Conservation (phyloP, 2,797 vertebrate species). For the Hemitrygon akajei region DNA sequence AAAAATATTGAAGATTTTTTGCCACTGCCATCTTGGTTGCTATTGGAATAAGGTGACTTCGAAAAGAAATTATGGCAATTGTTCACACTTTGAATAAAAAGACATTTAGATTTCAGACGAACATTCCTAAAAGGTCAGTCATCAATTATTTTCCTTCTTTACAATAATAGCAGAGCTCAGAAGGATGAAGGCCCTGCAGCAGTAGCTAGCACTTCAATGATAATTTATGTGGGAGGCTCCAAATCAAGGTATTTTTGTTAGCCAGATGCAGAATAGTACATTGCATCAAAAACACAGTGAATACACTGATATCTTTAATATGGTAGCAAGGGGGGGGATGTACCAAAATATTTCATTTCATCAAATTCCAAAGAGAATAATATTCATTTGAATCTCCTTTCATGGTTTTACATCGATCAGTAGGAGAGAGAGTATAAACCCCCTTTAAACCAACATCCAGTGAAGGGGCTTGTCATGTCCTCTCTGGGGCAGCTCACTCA, state of each 20-base stretch:
- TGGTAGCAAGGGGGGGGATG: not conserved
- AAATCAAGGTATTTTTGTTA: not conserved
- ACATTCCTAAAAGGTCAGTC: constrained; percentile 33
- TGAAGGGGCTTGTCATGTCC: too few species aligned
- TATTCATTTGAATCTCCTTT: not conserved
- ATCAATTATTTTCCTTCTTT: constrained; percentile 34
- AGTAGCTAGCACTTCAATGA: not conserved
- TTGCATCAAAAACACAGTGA: not conserved
- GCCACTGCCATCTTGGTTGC: constrained; percentile 31
- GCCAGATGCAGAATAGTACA: not conserved
- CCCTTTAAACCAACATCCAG: too few species aligned
- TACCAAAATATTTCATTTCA: not conserved
- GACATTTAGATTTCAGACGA: constrained; percentile 31
- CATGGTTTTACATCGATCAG: too few species aligned
- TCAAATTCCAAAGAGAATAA: not conserved
- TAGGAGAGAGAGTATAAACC: not conserved
- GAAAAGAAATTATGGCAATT: constrained; percentile 31
- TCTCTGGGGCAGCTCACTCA: too few species aligned
- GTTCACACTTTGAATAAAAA: constrained; percentile 33
- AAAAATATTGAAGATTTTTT: constrained; percentile 34
- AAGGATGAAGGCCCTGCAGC: constrained; percentile 15
- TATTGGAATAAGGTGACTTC: constrained; percentile 19
- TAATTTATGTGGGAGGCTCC: not conserved
- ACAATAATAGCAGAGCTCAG: constrained; percentile 3
- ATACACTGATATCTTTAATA: not conserved